Base-by-base conservation (phyloP, 1,140 invertebrate species). In the Asobara japonica region DNA sequence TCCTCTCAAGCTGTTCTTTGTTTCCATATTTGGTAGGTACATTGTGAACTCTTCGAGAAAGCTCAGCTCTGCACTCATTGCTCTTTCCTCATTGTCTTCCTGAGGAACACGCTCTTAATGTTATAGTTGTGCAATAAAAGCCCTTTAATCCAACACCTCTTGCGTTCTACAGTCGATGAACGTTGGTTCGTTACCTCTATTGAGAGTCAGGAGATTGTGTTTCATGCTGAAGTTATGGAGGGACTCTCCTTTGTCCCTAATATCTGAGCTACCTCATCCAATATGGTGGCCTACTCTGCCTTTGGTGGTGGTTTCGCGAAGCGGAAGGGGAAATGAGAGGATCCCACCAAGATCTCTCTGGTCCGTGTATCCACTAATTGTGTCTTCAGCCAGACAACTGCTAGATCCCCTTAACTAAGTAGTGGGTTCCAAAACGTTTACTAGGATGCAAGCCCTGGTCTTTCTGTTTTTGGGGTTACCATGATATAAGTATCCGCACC, bases 91-190 rank as follows among this genome's bases (percentile, higher is more conserved):
- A n/a, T n/a, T n/a, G n/a, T n/a, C n/a, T n/a, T n/a, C n/a, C n/a
- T n/a, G n/a, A n/a, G n/a, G n/a, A n/a, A n/a, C n/a, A n/a, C n/a
- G n/a, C n/a, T n/a, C n/a, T n/a, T n/a, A n/a, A n/a, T n/a, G n/a
- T n/a, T n/a, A n/a, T n/a, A n/a, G n/a, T n/a, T n/a, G n/a, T n/a
- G n/a, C n/a, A n/a, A n/a, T n/a, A n/a, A n/a, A n/a, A n/a, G n/a
- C n/a, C n/a, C n/a, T n/a, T n/a, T n/a, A 5, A 25, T 51, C 65
- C 22, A 68, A 20, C 7, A 68, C 41, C 36, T 68, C 36, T 13
- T 68, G 36, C 45, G 33, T 68, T 45, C 65, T 68, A 5, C 31
- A 38, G 36, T 68, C 65, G 33, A 68, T 68, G 25, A 68, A 68
- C 2, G 65, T 45, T 7, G 41, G 41, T 27, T 41, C 65, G 11